Evolutionary conservation across 2,113 vertebrate species (phyloP).

Genomic region (Glareola pratincola): DNA sequence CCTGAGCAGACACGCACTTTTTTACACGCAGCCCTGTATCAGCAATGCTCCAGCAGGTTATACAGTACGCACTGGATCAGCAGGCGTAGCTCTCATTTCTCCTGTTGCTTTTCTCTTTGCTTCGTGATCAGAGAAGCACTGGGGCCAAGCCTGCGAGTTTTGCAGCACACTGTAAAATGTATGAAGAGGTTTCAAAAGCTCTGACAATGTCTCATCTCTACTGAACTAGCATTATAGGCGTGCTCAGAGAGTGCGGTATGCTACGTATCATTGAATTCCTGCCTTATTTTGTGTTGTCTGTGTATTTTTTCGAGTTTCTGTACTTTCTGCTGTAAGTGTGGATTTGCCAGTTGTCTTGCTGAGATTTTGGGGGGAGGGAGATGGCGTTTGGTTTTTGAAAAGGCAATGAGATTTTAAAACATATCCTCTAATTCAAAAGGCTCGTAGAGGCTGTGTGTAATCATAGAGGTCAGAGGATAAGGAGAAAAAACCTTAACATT

Average conservation of each 20-base stretch:
- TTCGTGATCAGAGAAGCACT: background rate
- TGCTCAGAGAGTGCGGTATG: background rate
- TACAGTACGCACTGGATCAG: background rate
- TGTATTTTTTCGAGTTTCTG: background rate
- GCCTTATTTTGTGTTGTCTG: background rate
- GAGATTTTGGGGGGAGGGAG: background rate
- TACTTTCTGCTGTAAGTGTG: background rate
- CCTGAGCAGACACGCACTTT: background rate
- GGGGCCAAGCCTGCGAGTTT: conserved; percentile 10
- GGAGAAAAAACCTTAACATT: background rate
- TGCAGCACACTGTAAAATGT: conserved; percentile 17
- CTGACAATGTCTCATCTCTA: background rate
- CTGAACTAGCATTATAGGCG: background rate
- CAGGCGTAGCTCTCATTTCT: background rate
- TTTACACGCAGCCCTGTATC: background rate
- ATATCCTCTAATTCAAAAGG: background rate
- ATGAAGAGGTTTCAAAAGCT: conserved; percentile 30
- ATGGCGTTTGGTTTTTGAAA: background rate
- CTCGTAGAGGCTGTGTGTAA: background rate
- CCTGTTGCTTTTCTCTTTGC: background rate
- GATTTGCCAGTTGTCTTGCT: background rate
- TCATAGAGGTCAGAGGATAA: background rate
- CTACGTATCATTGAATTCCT: background rate
- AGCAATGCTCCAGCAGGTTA: background rate
- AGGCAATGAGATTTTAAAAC: background rate